Base-by-base conservation (phyloP, 2,113 vertebrate genomes). In the Rhinogobius similis region DNA sequence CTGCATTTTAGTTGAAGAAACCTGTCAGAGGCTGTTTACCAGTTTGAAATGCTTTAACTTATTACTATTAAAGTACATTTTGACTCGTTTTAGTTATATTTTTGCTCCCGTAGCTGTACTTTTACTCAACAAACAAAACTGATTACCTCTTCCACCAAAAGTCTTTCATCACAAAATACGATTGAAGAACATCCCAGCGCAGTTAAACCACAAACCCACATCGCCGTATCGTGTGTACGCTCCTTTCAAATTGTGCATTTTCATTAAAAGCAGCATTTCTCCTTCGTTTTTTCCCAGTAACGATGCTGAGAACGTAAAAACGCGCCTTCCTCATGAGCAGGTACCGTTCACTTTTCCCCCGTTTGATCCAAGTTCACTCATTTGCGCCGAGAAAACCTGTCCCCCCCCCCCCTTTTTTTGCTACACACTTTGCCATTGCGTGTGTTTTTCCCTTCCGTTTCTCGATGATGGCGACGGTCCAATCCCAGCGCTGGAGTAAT, bases 341-440 rank as follows among this genome's bases (percentile, higher is more conserved):
- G 36, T 38, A 63, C 3, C 44, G 67, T 83, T 68, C 65, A 43
- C 58, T 67, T 41, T 56, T 59, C 43, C 39, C 76, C 72, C 58
- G 3, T 80, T 77, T 83, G 78, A 73, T 41, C 26, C 21, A 20
- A 67, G 46, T 76, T 70, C 0, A n/a, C 55, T 85, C 65, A 82
- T 84, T 82, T 87, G 77, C 75, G 55, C 61, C 0, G 10, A 24
- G 11, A 14, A 16, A 53, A 48, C 38, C 1, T 46, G 39, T 41
- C 36, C n/a, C n/a, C n/a, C n/a, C n/a, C n/a, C n/a, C n/a, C n/a
- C n/a, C n/a, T n/a, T n/a, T 68, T 43, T 50, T 16, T 61, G 62
- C 44, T 56, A 0, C 26, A 50, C 61, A 65, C 43, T 46, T 10
- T 50, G 16, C 38, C 53, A 69, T 84, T 82, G 59, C 32, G 36